Conservation (phyloP, 2,113 vertebrate species). For the Nothocercus julius region DNA sequence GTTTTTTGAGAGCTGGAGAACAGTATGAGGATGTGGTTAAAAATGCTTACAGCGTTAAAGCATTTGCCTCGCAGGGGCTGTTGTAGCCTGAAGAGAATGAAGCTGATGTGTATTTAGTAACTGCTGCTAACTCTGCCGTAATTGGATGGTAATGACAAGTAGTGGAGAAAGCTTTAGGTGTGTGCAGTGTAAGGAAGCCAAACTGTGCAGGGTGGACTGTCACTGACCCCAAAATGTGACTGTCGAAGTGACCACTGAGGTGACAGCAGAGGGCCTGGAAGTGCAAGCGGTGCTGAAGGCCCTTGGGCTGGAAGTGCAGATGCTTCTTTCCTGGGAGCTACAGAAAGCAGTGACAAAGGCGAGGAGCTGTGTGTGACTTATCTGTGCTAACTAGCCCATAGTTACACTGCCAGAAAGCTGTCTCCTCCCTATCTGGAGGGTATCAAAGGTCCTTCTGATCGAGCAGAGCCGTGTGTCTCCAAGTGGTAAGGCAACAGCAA, state of each 20-base stretch:
- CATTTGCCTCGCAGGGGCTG: background rate
- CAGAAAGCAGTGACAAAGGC: background rate
- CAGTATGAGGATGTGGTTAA: background rate
- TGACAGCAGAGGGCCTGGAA: background rate
- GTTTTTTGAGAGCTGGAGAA: background rate
- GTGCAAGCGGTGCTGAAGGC: background rate
- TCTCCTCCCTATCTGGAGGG: too few relatives aligned
- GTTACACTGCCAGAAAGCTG: background rate
- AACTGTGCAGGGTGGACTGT: background rate
- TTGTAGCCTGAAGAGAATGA: background rate
- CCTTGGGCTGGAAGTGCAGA: background rate
- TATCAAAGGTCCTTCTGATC: fast-evolving
- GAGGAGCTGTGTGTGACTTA: background rate
- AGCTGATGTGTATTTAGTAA: background rate
- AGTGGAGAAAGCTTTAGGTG: background rate
- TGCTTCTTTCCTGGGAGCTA: too few relatives aligned
- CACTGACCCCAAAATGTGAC: background rate
- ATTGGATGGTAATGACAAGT: background rate
- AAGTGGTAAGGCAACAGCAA: background rate
- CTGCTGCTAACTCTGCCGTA: background rate
- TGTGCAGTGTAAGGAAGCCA: background rate
- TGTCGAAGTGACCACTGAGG: background rate
- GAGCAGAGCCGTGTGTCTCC: background rate
- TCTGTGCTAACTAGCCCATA: background rate
- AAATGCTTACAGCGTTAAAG: background rate